A percentile compares a stretch with the other conserved stretches of the same genome.
Evolutionary conservation across 1,140 invertebrate genomes (phyloP).

Genomic region (Hypothenemus hampei): DNA sequence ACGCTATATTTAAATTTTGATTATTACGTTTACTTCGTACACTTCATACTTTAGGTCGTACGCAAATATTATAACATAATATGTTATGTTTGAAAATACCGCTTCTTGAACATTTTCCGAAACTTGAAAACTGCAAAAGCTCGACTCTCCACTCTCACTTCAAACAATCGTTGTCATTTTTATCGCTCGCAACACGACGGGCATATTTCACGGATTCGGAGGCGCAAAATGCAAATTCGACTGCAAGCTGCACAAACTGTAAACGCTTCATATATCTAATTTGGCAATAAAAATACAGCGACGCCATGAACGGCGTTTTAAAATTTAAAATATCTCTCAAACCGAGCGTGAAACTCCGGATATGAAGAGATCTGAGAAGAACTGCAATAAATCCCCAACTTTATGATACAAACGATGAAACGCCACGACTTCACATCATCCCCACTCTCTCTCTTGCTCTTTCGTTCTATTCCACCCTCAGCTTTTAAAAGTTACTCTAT

Average conservation of each 20-base stretch:
- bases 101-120: too few relatives aligned
- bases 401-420: slow-evolving; percentile 21
- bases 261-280: slow-evolving; percentile 22
- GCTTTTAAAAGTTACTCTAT: slow-evolving; percentile 14
- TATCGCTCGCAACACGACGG: too few relatives aligned
- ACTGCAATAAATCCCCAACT: slow-evolving; percentile 19
- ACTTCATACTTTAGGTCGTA: too few relatives aligned
- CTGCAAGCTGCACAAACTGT: background rate
- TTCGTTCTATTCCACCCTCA: too few relatives aligned
- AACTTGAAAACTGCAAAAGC: too few relatives aligned
- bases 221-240: slow-evolving; percentile 11
- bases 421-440: slow-evolving; percentile 2
- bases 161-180: too few relatives aligned
- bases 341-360: slow-evolving; percentile 23
- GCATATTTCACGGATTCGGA: slow-evolving; percentile 5
- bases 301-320: slow-evolving; percentile 14
- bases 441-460: too few relatives aligned
- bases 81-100: too few relatives aligned
- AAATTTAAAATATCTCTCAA: slow-evolving; percentile 23
- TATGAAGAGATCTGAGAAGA: slow-evolving; percentile 23
- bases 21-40: too few relatives aligned
- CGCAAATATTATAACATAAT: too few relatives aligned
- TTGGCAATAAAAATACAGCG: slow-evolving; percentile 23
- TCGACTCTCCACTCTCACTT: too few relatives aligned
- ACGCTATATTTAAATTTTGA: too few relatives aligned